These are phyloP conservation scores for Zaprionus ghesquierei DNA, from an alignment of 1,140 invertebrate genomes.

Conservation along the genomic window DNA sequence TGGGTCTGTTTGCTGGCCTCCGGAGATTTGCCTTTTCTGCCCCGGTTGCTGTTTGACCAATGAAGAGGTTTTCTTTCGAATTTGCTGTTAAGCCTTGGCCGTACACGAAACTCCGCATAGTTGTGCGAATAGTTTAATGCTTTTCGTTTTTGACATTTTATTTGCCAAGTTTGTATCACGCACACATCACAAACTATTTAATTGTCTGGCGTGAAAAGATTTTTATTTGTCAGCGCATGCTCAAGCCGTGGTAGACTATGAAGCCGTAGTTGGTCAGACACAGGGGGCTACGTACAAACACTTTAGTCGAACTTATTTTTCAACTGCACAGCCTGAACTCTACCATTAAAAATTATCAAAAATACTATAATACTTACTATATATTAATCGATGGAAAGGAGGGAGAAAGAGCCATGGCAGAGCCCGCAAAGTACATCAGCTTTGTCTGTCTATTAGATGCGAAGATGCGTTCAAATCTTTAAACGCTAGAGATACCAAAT, in stretches of 20 bases:
- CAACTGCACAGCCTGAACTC: too few relatives aligned
- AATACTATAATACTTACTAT: too few relatives aligned
- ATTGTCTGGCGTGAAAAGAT: constrained; percentile 47
- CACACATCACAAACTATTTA: constrained; percentile 34
- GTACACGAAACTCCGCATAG: constrained; percentile 5
- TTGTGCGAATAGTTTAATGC: constrained; percentile 65
- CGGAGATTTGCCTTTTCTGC: constrained; percentile 51
- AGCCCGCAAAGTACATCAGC: too few relatives aligned
- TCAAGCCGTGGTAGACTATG: not conserved
- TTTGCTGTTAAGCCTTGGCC: constrained; percentile 26
- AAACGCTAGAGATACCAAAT: too few relatives aligned
- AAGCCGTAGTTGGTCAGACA: not conserved
- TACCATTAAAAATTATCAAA: too few relatives aligned
- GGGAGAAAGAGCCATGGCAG: too few relatives aligned
- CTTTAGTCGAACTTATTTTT: too few relatives aligned
- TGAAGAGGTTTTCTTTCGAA: constrained; percentile 40
- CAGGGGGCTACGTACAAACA: too few relatives aligned
- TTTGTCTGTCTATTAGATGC: too few relatives aligned
- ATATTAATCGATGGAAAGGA: too few relatives aligned
- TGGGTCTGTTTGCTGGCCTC: constrained; percentile 36
- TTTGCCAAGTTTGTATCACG: constrained; percentile 44
- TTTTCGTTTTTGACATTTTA: constrained; percentile 66
- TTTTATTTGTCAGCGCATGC: constrained; percentile 23
- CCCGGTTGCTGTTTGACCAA: constrained; percentile 19
- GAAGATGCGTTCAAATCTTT: too few relatives aligned